Percentiles rank a stretch among this genome's conserved stretches.
These are phyloP conservation scores for Vanessa atalanta DNA, from an alignment of 1,140 invertebrate species.

Conservation along the genomic window DNA sequence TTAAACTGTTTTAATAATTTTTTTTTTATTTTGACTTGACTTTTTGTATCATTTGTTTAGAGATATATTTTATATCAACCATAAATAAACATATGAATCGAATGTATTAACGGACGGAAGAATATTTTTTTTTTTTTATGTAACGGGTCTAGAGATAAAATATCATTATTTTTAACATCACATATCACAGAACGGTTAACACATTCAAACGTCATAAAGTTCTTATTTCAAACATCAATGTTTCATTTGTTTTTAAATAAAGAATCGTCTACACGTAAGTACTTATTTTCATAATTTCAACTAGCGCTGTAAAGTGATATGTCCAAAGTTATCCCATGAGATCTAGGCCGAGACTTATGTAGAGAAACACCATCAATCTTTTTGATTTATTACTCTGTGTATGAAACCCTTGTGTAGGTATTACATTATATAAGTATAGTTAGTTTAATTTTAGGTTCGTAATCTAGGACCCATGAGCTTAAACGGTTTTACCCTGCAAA, in stretches of 20 bases:
- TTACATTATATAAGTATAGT: slow-evolving; percentile 30
- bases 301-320: slow-evolving; percentile 22
- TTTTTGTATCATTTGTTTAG: too few species aligned
- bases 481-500: slow-evolving; percentile 27
- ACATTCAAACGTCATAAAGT: too few species aligned
- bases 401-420: slow-evolving; percentile 37
- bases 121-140: too few species aligned
- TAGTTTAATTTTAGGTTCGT: slow-evolving; percentile 38
- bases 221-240: not conserved
- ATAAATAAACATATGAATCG: too few species aligned
- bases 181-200: too few species aligned
- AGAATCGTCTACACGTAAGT: not conserved
- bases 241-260: not conserved
- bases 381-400: slow-evolving; percentile 48
- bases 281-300: slow-evolving; percentile 23
- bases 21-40: too few species aligned
- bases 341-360: slow-evolving; percentile 28
- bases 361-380: slow-evolving; percentile 45
- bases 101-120: too few species aligned
- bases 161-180: too few species aligned
- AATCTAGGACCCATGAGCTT: slow-evolving; percentile 42
- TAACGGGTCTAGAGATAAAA: too few species aligned
- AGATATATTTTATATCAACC: too few species aligned
- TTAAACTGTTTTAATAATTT: too few species aligned
- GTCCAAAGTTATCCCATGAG: slow-evolving; percentile 31